Evolutionary conservation across 2,113 vertebrate genomes (phyloP).

Genomic region (Lasiurus cinereus): DNA sequence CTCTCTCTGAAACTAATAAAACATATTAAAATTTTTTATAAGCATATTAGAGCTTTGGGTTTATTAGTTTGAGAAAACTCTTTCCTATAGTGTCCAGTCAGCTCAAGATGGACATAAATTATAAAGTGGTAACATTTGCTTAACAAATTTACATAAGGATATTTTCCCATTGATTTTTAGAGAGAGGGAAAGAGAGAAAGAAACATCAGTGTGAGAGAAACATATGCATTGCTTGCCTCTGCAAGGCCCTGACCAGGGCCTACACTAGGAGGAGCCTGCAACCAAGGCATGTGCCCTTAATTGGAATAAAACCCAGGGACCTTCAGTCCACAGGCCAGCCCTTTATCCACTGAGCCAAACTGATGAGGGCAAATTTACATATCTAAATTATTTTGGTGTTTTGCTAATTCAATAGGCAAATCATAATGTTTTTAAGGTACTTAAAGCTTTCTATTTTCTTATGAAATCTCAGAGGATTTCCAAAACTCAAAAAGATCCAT

Average conservation of each 20-base stretch:
- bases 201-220: too few species aligned
- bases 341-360: too few species aligned
- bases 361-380: not conserved
- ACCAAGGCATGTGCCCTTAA: too few species aligned
- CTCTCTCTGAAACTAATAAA: too few species aligned
- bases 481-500: conserved; percentile 17
- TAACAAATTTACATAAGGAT: not conserved
- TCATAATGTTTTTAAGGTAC: not conserved
- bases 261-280: too few species aligned
- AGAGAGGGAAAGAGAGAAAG: too few species aligned
- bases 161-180: too few species aligned
- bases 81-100: not conserved
- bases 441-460: not conserved
- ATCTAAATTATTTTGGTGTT: conserved; percentile 8
- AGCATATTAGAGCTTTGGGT: not conserved
- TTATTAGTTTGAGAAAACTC: not conserved
- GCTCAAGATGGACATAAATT: conserved; percentile 13
- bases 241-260: too few species aligned
- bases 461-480: not conserved
- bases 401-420: not conserved
- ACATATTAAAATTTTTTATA: too few species aligned
- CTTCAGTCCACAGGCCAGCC: too few species aligned
- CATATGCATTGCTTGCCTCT: too few species aligned
- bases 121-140: not conserved
- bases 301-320: too few species aligned